Percentiles rank a stretch among this genome's conserved stretches.
Evolutionary conservation across 2,888 invertebrate species (phyloP).

Genomic region (Epirrhoe tristata): DNA sequence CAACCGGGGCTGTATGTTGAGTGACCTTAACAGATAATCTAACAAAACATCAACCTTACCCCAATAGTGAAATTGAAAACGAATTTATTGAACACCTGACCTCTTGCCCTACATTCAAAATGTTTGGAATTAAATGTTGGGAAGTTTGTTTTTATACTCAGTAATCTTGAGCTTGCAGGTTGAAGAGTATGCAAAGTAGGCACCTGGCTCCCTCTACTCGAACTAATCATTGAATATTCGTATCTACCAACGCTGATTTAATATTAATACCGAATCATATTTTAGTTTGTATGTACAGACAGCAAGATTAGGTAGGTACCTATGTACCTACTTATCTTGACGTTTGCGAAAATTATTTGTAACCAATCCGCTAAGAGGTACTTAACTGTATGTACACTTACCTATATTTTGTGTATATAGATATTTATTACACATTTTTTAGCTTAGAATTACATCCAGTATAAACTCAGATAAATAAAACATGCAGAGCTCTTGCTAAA

Average conservation of each 20-base stretch:
- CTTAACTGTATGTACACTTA: not conserved
- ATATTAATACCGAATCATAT: conserved; percentile 10
- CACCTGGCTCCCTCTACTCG: conserved; percentile 22
- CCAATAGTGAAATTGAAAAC: conserved; percentile 30
- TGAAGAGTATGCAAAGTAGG: conserved; percentile 50
- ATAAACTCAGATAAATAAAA: not conserved
- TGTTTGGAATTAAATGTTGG: conserved; percentile 33
- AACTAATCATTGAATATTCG: conserved; percentile 17
- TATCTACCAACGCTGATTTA: conserved; percentile 6
- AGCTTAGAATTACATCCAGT: not conserved
- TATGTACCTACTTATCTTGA: no score
- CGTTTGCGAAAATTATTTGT: no score
- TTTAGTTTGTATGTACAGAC: not conserved
- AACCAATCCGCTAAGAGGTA: not conserved
- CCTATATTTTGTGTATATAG: not conserved
- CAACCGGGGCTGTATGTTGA: not conserved
- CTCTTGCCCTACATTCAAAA: conserved; percentile 36
- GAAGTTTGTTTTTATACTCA: conserved; percentile 30
- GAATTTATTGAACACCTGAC: conserved; percentile 36
- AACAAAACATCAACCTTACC: conserved; percentile 23
- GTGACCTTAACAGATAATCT: conserved; percentile 8
- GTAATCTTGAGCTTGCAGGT: conserved; percentile 26
- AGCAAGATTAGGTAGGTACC: no score
- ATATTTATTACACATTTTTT: not conserved
- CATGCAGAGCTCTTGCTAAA: not conserved